These are phyloP conservation scores for Malacoraja senta DNA, from an alignment of 2,797 vertebrate genomes.

Conservation along the genomic window DNA sequence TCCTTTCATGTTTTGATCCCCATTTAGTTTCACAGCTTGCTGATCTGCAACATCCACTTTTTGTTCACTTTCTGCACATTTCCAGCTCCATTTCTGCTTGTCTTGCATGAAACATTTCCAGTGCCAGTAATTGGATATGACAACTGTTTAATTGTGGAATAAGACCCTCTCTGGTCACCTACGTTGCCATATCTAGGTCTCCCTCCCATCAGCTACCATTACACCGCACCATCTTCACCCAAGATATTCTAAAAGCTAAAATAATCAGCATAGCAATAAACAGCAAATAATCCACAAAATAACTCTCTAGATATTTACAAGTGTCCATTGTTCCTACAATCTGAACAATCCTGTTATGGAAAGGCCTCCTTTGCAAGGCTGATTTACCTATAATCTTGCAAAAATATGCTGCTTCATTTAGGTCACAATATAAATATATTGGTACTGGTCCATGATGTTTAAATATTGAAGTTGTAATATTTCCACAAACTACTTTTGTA, in stretches of 20 bases:
- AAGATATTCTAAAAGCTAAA: not conserved
- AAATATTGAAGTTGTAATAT: not conserved
- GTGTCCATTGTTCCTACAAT: not conserved
- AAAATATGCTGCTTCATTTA: not conserved
- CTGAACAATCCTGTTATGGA: not conserved
- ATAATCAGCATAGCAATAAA: not conserved
- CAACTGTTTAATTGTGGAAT: not conserved
- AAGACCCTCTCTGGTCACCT: not conserved
- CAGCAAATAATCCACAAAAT: not conserved
- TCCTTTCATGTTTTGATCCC: not conserved
- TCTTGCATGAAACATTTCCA: not conserved
- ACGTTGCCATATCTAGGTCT: not conserved
- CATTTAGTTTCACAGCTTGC: not conserved
- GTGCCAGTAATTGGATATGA: not conserved
- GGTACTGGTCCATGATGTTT: not conserved
- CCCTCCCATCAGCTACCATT: no score
- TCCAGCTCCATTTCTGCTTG: not conserved
- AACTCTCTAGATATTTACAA: not conserved
- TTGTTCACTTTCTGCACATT: not conserved
- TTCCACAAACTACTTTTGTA: not conserved
- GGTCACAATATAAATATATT: not conserved
- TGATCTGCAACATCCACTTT: not conserved
- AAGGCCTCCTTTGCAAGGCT: not conserved
- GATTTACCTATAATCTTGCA: not conserved
- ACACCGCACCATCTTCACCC: no score